phyloP scores from a whole-genome alignment of 2,888 invertebrate genomes.

The Heliconius sara region DNA sequence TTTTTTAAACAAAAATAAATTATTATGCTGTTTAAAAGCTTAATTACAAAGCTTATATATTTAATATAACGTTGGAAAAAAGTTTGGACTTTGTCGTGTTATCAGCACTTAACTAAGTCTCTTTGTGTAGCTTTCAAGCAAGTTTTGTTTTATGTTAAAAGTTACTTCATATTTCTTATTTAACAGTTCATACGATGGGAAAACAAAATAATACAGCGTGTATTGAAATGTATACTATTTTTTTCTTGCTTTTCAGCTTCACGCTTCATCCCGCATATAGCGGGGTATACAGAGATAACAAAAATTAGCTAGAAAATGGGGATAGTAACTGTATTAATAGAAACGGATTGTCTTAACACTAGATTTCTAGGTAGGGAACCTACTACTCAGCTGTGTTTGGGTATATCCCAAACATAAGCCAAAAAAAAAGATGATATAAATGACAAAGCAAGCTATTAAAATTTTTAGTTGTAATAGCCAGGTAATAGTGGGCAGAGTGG shows the following conservation, averaged over 20 bases:
- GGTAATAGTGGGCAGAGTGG: too few relatives aligned
- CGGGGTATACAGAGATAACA: neutral
- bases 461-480: too few relatives aligned
- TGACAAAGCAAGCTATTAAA: too few relatives aligned
- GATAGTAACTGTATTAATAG: too few relatives aligned
- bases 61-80: constrained; percentile 23
- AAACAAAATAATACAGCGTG: constrained; percentile 42
- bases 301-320: too few relatives aligned
- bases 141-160: constrained; percentile 76
- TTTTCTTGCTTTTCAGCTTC: neutral
- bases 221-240: neutral
- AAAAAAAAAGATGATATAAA: too few relatives aligned
- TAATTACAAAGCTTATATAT: constrained; percentile 10
- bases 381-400: too few relatives aligned
- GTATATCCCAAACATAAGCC: too few relatives aligned
- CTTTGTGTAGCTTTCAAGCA: constrained; percentile 56
- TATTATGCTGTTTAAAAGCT: neutral
- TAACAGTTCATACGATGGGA: constrained; percentile 57
- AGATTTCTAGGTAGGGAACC: too few relatives aligned
- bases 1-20: neutral
- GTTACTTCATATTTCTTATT: constrained; percentile 78
- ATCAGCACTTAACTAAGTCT: constrained; percentile 24
- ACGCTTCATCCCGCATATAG: neutral
- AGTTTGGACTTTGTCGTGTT: constrained; percentile 28
- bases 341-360: too few relatives aligned